Evolutionary conservation across 2,113 vertebrate species (phyloP), one percentile per base, ranked within the genome.

Genomic region (Dissostichus mawsoni): DNA sequence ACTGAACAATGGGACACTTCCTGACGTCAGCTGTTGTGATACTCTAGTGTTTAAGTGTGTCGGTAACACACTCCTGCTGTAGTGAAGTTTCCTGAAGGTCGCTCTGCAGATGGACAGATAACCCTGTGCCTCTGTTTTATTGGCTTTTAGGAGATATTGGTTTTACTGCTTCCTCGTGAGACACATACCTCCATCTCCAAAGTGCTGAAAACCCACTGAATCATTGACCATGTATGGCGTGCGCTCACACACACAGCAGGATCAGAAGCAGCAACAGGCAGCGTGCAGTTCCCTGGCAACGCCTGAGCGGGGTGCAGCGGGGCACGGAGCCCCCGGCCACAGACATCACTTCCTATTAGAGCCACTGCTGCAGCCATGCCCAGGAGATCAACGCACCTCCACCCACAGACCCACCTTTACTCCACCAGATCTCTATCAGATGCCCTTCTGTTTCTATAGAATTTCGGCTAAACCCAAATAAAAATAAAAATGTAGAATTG

Each of bases 271-370:
- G 87, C 80, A 84, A 55, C 86, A 92, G 81, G 80, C 82, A 48
- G 84, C 79, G 50, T 80, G 83, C 81, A 70, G 93, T 93, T 92
- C 87, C 93, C 78, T 92, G 89, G 93, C 93, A 94, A 94, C 94
- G 77, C 72, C 87, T 80, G 55, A 50, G 79, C 61, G 1, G n/a
- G 81, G 82, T 78, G 76, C 74, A 81, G 87, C 80, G 77, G 80
- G 74, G 69, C 13, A 66, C 36, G 62, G 47, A 76, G 85, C 87
- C 90, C 72, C 69, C 14, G 86, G 90, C 88, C 88, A 89, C 89
- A 91, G 88, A 85, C 90, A 90, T 93, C 91, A 91, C 69, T 91
- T 92, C 87, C 87, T 92, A 94, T 93, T 93, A 93, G 86, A 86
- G 91, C 76, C 87, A 89, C 86, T 86, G 89, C 87, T 83, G 77